Evolutionary conservation across 1,140 invertebrate species (phyloP), one percentile per base, ranked within the genome.

Genomic region (Drosophila arizonae): DNA sequence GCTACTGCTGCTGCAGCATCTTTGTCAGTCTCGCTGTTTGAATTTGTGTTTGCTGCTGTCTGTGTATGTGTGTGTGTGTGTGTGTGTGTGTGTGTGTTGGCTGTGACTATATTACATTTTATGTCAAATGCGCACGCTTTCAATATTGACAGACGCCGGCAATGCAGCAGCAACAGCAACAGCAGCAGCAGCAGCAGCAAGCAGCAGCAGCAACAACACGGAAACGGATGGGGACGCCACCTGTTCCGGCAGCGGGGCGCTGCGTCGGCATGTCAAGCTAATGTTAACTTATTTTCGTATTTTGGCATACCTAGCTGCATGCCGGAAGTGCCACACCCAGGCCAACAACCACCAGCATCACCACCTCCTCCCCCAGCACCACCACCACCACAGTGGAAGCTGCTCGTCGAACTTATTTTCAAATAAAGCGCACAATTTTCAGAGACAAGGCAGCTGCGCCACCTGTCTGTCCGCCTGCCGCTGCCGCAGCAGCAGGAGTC

Each of bases 81-180:
- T 30, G 33, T 52, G 3, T 26, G 46, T 43, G 51, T 60, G 51
- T 45, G 45, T 54, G 46, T 60, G 76, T 60, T 64, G 67, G 2
- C 10, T 78, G 78, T 72, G 70, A 87, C 79, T 87, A 87, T 87
- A 87, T 87, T 87, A 87, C 82, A 87, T 87, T 81, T 87, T 79
- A 81, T 87, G 82, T 87, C 82, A 87, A 87, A 72, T 75, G 82
- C 82, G 82, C 77, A 79, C 79, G 76, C 82, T 82, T 86, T 78
- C 81, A 86, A 86, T 87, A 87, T 87, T 87, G 84, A 87, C 84
- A 87, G 76, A 76, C 58, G 72, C 62, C 65, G 51, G 33, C 33
- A 33, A 8, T 33, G 33, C 60, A 21, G 75, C 36, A 57, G 67
- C 50, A 28, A 24, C 30, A 46, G 61, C 3, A 15, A 15, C 60